These are phyloP conservation scores for Cyanistes caeruleus DNA, from an alignment of 2,113 vertebrate species.

Conservation along the genomic window DNA sequence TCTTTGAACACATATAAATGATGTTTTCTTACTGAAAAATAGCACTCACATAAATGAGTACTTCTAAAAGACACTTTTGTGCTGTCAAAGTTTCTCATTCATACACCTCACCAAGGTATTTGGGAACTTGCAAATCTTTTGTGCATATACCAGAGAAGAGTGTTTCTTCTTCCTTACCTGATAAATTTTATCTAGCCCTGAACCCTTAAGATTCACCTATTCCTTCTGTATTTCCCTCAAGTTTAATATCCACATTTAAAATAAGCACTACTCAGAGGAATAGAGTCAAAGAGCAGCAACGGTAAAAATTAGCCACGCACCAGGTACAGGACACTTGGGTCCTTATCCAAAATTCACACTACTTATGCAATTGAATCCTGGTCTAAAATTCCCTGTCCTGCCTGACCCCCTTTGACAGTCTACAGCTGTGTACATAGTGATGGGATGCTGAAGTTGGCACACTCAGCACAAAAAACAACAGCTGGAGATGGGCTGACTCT, in stretches of 20 bases:
- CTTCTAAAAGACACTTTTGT: not conserved
- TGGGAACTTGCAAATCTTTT: not conserved
- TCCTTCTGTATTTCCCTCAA: not conserved
- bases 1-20: not conserved
- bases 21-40: not conserved
- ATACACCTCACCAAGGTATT: not conserved
- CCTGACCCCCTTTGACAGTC: not conserved
- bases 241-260: not conserved
- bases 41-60: fast-evolving
- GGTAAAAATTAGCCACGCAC: not conserved
- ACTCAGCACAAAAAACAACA: not conserved
- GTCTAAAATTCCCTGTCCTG: not conserved
- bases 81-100: not conserved
- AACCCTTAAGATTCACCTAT: not conserved
- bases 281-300: not conserved
- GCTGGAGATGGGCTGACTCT: not conserved
- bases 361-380: not conserved
- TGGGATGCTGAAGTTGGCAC: not conserved
- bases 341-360: not conserved
- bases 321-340: not conserved
- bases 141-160: not conserved
- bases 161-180: not conserved
- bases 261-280: not conserved
- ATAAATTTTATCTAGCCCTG: not conserved
- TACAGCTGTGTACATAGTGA: not conserved